Conservation (phyloP, 2,113 vertebrate species). For the Trichechus manatus region DNA sequence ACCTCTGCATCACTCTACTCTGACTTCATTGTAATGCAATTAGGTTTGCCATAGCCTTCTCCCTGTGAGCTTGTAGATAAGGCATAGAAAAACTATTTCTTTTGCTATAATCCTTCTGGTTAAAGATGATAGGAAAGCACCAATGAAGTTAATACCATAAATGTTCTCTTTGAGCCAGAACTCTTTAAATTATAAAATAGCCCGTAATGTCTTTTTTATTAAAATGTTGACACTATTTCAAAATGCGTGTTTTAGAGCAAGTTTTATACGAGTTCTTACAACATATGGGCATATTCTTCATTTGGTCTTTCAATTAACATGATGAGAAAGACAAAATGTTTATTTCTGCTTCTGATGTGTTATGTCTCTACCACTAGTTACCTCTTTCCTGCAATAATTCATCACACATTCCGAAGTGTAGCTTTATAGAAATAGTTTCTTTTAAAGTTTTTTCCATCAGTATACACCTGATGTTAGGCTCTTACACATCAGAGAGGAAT, state of each 20-base stretch:
- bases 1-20: conserved; percentile 81
- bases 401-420: conserved; percentile 56
- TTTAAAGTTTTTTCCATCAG: conserved; percentile 51
- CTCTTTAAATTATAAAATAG: conserved; percentile 83
- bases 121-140: conserved; percentile 84
- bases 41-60: conserved; percentile 82
- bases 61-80: conserved; percentile 87
- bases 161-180: conserved; percentile 80
- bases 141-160: conserved; percentile 83
- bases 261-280: conserved; percentile 64
- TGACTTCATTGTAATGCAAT: conserved; percentile 86
- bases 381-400: conserved; percentile 23
- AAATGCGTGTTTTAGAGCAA: conserved; percentile 66
- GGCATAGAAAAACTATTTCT: conserved; percentile 79
- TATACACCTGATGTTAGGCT: background rate
- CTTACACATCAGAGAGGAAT: background rate
- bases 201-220: conserved; percentile 80
- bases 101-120: conserved; percentile 85
- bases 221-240: conserved; percentile 77
- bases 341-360: conserved; percentile 37
- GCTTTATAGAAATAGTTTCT: conserved; percentile 31
- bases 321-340: conserved; percentile 65
- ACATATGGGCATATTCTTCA: conserved; percentile 61
- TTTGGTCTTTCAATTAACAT: conserved; percentile 74
- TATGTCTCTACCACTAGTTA: background rate